Conservation (phyloP, 37 sponge, comb jelly and placozoan species). For the Beroe forskalii region DNA sequence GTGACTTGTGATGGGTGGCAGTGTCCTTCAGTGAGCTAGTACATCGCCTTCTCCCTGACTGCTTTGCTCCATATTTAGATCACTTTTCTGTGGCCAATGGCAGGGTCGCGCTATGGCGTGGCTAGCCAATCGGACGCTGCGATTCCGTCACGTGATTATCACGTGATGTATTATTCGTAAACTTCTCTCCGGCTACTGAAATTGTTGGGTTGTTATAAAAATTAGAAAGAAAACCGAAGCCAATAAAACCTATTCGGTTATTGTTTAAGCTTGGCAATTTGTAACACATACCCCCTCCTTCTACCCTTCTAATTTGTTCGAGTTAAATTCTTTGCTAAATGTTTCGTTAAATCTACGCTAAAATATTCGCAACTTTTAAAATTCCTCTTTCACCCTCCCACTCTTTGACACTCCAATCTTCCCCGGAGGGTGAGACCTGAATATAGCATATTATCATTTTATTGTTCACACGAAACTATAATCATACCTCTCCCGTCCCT, state of each 20-base stretch:
- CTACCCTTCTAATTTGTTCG: background rate
- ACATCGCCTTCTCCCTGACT: slow-evolving; percentile 25
- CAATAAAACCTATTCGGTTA: slow-evolving; percentile 29
- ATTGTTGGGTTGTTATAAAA: slow-evolving; percentile 58
- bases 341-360: background rate
- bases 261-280: background rate
- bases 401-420: too few species aligned
- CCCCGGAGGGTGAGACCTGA: too few species aligned
- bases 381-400: background rate
- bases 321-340: background rate
- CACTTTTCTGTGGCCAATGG: slow-evolving; percentile 11
- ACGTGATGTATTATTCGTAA: background rate
- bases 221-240: slow-evolving; percentile 61
- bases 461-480: too few species aligned
- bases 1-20: background rate
- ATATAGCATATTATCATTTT: too few species aligned
- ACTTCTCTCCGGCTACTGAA: slow-evolving; percentile 34
- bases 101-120: background rate
- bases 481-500: too few species aligned
- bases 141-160: background rate
- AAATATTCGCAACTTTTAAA: background rate
- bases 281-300: background rate
- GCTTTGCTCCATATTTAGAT: slow-evolving; percentile 49
- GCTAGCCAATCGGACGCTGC: background rate
- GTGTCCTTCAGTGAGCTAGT: background rate